Base-by-base conservation (phyloP, 1,140 invertebrate genomes). In the Megathymus violae region DNA sequence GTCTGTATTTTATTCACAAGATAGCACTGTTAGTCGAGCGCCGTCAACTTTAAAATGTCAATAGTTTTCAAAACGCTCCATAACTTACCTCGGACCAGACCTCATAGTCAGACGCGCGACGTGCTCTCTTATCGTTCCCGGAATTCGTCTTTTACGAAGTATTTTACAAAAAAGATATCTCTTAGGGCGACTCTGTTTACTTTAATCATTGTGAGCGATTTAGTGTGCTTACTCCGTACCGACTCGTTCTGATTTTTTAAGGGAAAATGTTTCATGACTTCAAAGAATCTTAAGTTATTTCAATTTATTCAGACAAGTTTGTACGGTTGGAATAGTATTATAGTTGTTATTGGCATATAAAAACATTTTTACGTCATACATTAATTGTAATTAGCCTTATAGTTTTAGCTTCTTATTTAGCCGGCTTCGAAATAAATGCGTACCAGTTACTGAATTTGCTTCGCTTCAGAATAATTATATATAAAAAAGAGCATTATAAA, bases 101-200 rank as follows among this genome's bases (percentile, higher is more conserved):
- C 14, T 36, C 11, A 52, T 25, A 31, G 50, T 75, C 75, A 81
- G 69, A 65, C 63, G 58, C 69, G 68, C 78, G 77, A 76, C 74
- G 74, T 77, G 71, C 74, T 76, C 74, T 76, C 77, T 86, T 85
- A 88, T 84, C 83, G 79, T 84, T 83, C 82, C 66, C 54, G 70
- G 83, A 84, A 85, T 86, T 85, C 82, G 77, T 88, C 80, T 84
- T 80, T 81, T 83, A 88, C 80, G 78, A 78, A 80, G 82, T 88
- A 85, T 83, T 88, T 82, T 74, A 82, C 74, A 83, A 85, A 85
- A 81, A 85, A 81, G 77, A 78, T 78, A 74, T 80, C 71, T 76
- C 73, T 73, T 64, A 60, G 65, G 66, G 76, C 65, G 68, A 76
- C 74, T 76, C 69, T 85, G 85, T 84, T 85, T 78, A 64, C 79